These are phyloP conservation scores for Leptinotarsa juncta DNA, from an alignment of 2,888 invertebrate genomes.

Conservation along the genomic window DNA sequence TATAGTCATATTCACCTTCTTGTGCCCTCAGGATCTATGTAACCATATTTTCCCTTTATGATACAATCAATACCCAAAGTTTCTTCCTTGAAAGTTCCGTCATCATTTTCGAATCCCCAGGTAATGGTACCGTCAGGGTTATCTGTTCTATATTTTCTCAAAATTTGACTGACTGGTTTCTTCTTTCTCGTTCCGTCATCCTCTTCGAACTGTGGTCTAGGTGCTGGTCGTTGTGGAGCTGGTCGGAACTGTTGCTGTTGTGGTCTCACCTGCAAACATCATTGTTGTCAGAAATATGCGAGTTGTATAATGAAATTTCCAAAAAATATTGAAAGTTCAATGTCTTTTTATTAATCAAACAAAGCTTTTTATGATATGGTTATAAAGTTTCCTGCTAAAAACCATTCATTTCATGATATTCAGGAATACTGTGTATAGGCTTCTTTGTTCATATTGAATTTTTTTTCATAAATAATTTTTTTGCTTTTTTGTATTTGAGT, in stretches of 20 bases:
- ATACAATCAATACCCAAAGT: conserved; percentile 77
- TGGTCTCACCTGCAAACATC: conserved; percentile 41
- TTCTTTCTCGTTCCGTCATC: conserved; percentile 63
- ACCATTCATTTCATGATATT: too few relatives aligned
- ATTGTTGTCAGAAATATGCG: not conserved
- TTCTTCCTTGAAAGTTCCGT: conserved; percentile 89
- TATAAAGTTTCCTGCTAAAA: too few relatives aligned
- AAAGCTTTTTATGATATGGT: too few relatives aligned
- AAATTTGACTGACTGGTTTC: conserved; percentile 64
- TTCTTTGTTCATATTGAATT: too few relatives aligned
- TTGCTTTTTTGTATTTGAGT: too few relatives aligned
- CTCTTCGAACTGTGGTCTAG: conserved; percentile 55
- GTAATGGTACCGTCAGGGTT: conserved; percentile 85
- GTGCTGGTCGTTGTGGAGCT: conserved; percentile 56
- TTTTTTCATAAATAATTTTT: too few relatives aligned
- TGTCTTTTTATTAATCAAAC: too few relatives aligned
- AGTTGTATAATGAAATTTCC: too few relatives aligned
- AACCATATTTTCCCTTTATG: conserved; percentile 75
- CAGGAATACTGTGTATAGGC: too few relatives aligned
- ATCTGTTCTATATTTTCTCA: conserved; percentile 77
- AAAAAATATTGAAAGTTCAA: too few relatives aligned
- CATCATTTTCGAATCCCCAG: conserved; percentile 91
- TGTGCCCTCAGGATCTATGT: conserved; percentile 85
- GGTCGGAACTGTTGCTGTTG: conserved; percentile 61
- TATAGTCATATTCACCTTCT: conserved; percentile 63